Conservation (phyloP, 2,113 vertebrate species). For the Mesitornis unicolor region DNA sequence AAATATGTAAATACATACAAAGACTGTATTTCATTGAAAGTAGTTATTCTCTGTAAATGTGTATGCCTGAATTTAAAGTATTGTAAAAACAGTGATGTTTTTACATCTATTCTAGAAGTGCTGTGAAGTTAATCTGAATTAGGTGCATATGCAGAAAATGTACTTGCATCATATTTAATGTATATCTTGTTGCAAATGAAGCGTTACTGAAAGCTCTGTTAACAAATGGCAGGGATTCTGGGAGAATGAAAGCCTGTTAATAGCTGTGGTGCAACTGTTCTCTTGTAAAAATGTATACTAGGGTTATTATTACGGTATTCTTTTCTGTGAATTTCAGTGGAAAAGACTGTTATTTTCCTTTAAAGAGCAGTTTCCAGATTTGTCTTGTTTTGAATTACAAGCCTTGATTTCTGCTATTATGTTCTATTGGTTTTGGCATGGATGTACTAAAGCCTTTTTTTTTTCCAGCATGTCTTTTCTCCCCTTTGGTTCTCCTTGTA, state of each 20-base stretch:
- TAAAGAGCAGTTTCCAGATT: slow-evolving; percentile 52
- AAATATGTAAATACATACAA: slow-evolving; percentile 35
- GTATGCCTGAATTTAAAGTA: neutral
- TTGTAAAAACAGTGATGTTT: slow-evolving; percentile 45
- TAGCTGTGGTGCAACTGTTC: slow-evolving; percentile 11
- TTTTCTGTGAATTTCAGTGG: slow-evolving; percentile 37
- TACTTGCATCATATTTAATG: slow-evolving; percentile 17
- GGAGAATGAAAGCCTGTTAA: slow-evolving; percentile 3
- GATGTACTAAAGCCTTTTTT: slow-evolving; percentile 72
- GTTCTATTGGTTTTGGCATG: slow-evolving; percentile 77
- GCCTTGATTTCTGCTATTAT: slow-evolving; percentile 70
- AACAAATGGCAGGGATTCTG: neutral
- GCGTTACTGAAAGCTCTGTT: slow-evolving; percentile 20
- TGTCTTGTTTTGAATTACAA: slow-evolving; percentile 68
- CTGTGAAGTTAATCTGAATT: slow-evolving; percentile 4
- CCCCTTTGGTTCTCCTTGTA: slow-evolving; percentile 78
- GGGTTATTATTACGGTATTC: neutral
- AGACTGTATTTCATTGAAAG: slow-evolving; percentile 44
- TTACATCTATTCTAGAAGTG: neutral
- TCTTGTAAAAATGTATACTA: slow-evolving; percentile 36
- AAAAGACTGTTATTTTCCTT: slow-evolving; percentile 52
- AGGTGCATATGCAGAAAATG: slow-evolving; percentile 23
- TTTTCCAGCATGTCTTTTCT: slow-evolving; percentile 76
- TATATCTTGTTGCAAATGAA: slow-evolving; percentile 22
- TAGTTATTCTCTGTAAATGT: slow-evolving; percentile 28